A percentile compares a stretch with the other conserved stretches of the same genome.
Evolutionary conservation across 2,888 invertebrate species (phyloP).

Genomic region (Elegia similella): DNA sequence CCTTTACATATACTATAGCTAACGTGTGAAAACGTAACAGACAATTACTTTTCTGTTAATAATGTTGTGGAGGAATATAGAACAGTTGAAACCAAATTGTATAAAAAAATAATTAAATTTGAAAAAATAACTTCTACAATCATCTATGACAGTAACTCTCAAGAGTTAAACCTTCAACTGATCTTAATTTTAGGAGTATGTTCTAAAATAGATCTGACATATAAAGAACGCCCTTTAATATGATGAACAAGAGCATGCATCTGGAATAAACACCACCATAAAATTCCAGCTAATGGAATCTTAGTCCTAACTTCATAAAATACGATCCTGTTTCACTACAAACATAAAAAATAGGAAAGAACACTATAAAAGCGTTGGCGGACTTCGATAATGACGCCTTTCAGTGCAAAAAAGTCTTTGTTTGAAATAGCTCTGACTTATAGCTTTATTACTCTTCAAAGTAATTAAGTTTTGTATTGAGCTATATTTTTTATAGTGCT

Average conservation of each 20-base stretch:
- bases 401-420: neutral
- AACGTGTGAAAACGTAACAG: too few relatives aligned
- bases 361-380: slow-evolving; percentile 3
- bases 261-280: neutral
- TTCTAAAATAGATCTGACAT: neutral
- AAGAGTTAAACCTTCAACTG: too few relatives aligned
- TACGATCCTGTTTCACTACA: slow-evolving; percentile 15
- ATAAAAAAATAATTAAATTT: too few relatives aligned
- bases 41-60: too few relatives aligned
- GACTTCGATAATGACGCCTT: slow-evolving; percentile 6
- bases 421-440: neutral
- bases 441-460: neutral
- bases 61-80: too few relatives aligned
- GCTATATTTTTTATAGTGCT: neutral
- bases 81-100: too few relatives aligned
- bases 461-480: neutral
- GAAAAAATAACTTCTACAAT: too few relatives aligned
- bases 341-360: slow-evolving; percentile 13
- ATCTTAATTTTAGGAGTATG: too few relatives aligned
- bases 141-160: too few relatives aligned
- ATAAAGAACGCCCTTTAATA: neutral
- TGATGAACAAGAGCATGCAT: neutral
- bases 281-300: slow-evolving; percentile 4
- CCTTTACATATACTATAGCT: too few relatives aligned
- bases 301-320: slow-evolving; percentile 24